Evolutionary conservation across 2,888 invertebrate species (phyloP), one percentile per base, ranked within the genome.

Genomic region (Ophonus ardosiacus): DNA sequence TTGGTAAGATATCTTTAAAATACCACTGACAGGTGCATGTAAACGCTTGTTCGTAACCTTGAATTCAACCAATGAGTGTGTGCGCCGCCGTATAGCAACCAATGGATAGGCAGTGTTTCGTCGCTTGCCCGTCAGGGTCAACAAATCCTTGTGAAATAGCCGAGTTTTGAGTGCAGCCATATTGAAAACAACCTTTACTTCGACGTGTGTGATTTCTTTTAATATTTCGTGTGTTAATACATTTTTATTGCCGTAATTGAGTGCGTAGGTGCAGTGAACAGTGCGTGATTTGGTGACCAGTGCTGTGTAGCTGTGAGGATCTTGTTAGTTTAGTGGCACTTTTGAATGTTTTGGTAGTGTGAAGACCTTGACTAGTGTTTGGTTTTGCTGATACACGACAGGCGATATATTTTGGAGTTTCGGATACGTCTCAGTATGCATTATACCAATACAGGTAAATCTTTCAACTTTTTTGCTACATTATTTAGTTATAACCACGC

Each of bases 101-200:
- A 92, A 92, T 91, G 87, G 89, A 87, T 88, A 88, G 86, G 31
- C 85, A 85, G 85, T 83, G 80, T 86, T 88, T 88, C 86, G 87
- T 87, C 87, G 87, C 87, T 88, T 87, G 87, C 88, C 88, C 89
- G 90, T 91, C 91, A 91, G 91, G 92, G 92, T 92, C 92, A 92
- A 92, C 92, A 92, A 91, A 91, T 91, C 91, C 91, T 91, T 91
- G 90, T 91, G 90, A 91, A 91, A 91, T 90, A 91, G 90, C 91
- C 90, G 91, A 91, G 90, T 91, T 91, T 91, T 90, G 90, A 89
- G 87, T 90, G 90, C 92, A 90, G 92, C 92, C 92, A 92, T 92
- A 91, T 92, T 92, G 92, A 91, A 92, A 91, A 91, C 91, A 91
- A 90, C 90, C 89, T 91, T 90, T 90, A 89, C 89, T 89, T 89